Base-by-base conservation (phyloP, 2,888 invertebrate genomes). In the Halocaridina rubra region DNA sequence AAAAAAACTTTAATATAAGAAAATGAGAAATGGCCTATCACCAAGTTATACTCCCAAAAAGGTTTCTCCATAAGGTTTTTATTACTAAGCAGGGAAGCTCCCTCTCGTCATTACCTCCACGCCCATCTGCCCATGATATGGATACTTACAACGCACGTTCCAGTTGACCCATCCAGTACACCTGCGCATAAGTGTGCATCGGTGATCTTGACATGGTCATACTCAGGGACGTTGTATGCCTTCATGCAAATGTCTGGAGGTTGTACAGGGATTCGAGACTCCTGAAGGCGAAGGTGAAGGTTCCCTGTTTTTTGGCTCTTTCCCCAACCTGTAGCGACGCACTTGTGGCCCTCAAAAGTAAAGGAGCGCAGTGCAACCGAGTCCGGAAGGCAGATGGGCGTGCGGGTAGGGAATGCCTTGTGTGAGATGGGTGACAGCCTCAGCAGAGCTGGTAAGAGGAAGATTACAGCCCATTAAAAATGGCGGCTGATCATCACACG, bases 181-280 rank as follows among this genome's bases (percentile, higher is more conserved):
- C 87, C 88, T 5, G 82, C 85, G 71, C 88, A 88, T 19, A 88
- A 74, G 32, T 84, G 84, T 16, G 72, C 46, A 24, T 69, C 64
- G n/a, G 33, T 30, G 19, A 86, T 74, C 71, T 80, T 76, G 7
- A 84, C 75, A 27, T 59, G 46, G 3, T 77, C 80, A 27, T 32
- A 84, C 46, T 80, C 32, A 13, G 59, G 16, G 8, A 7, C 69
- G 39, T 86, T 80, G 74, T 86, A 86, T 16, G 72, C 84, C 10
- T n/a, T n/a, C 24, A 59, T 24, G 32, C 86, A 86, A 19, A 76
- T 24, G 19, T 33, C 22, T 10, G 80, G n/a, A 30, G 61, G 59
- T 39, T 80, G 72, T 13, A 86, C 80, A 5, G 80, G 69, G 0
- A 84, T 57, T 27, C n/a, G 53, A 22, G 71, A 61, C 72, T 86